Evolutionary conservation across 2,888 invertebrate genomes (phyloP), one percentile per base, ranked within the genome.

Genomic region (Plagodis pulveraria): DNA sequence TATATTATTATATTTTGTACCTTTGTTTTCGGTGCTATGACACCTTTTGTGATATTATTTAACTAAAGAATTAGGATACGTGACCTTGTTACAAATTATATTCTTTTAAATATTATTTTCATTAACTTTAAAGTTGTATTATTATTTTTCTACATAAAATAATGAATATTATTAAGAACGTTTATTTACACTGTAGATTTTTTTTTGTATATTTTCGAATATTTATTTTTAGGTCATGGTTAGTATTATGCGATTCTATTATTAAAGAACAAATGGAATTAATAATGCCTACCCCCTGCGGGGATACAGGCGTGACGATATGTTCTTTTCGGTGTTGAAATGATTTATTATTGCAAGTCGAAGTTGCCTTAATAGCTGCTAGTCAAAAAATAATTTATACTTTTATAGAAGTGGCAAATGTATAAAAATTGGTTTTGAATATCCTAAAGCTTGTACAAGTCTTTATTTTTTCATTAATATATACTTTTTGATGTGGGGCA

Each of bases 331-430:
- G n/a, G 10, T 41, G n/a, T 42, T 11, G 11, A 50, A 50, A 42
- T 11, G 42, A 50, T 38, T 36, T 36, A 48, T 50, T 50, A 54
- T 55, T 71, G 46, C 55, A 12, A 11, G 11, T 42, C 6, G 72
- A 79, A 72, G 72, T 74, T 82, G 85, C 86, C 86, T 87, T 86
- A 82, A 77, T 84, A 87, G 81, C 77, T 76, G 74, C 86, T 87
- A 86, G 86, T 84, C 81, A 82, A 71, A 72, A 22, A 70, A 58
- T 51, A 62, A 50, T 52, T 53, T 51, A 43, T 59, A 55, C 55
- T 43, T 55, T 70, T 70, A 62, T 67, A 72, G 71, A 51, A 63
- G 62, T 60, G 58, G 50, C 52, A 52, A 52, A 46, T 61, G 50
- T 63, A 59, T 62, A 42, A 55, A 52, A 50, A 55, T 44, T 51